Evolutionary conservation across 2,797 vertebrate genomes (phyloP).

Genomic region (Cygnus olor): DNA sequence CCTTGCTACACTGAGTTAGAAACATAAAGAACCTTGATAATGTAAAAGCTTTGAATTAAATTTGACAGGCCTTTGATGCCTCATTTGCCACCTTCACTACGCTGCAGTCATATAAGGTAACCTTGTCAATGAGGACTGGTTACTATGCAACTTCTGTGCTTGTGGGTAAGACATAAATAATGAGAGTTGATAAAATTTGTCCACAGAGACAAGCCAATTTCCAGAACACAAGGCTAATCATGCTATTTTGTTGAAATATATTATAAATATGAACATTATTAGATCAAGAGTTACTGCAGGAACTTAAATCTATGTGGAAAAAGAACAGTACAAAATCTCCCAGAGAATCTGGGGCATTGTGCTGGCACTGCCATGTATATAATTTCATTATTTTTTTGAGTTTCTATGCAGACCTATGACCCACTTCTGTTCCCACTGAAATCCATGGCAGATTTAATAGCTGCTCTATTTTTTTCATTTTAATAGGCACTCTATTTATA

Average conservation of each 20-base stretch:
- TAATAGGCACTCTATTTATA: constrained; percentile 73
- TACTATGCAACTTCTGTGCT: background rate
- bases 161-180: background rate
- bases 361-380: constrained; percentile 19
- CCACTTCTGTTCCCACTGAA: constrained; percentile 62
- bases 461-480: constrained; percentile 58
- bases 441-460: constrained; percentile 59
- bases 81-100: background rate
- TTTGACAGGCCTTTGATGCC: background rate
- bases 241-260: background rate
- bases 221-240: constrained; percentile 44
- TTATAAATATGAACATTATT: background rate
- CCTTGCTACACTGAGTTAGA: background rate
- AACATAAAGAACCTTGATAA: background rate
- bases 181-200: background rate
- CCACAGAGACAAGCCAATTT: constrained; percentile 22
- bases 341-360: constrained; percentile 57
- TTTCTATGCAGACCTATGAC: constrained; percentile 59
- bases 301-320: constrained; percentile 54
- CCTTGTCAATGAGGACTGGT: background rate
- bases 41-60: background rate
- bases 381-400: constrained; percentile 36
- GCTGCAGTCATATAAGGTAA: background rate
- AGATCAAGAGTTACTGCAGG: constrained; percentile 18
- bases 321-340: constrained; percentile 31